Conservation (phyloP, 2,797 vertebrate species). For the Hippopotamyrus pictus region DNA sequence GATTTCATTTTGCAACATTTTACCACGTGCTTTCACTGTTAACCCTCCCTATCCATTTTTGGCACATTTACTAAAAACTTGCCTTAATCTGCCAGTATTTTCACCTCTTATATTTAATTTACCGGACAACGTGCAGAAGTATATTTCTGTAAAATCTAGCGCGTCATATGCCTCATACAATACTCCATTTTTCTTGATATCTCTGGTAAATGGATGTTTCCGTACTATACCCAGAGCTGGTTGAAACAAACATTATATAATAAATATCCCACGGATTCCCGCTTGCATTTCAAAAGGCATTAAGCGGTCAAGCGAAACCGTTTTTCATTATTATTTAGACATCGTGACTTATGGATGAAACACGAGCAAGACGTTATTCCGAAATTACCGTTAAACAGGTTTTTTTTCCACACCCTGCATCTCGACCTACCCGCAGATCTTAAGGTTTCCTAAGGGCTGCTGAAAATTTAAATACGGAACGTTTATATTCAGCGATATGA, state of each 20-base stretch:
- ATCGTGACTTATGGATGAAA: not conserved
- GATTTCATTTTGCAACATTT: constrained; percentile 6
- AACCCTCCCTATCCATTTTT: not conserved
- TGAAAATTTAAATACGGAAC: not conserved
- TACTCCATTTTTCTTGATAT: not conserved
- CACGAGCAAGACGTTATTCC: not conserved
- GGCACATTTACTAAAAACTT: not conserved
- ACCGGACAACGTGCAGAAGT: not conserved
- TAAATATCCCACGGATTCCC: not conserved
- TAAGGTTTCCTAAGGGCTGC: not conserved
- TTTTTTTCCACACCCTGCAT: not conserved
- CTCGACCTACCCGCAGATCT: not conserved
- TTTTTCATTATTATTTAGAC: not conserved
- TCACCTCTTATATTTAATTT: not conserved
- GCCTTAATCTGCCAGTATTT: not conserved
- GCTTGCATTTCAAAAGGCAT: not conserved
- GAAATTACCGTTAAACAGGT: not conserved
- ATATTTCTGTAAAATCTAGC: not conserved
- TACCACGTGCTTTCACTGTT: not conserved
- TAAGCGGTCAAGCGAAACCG: not conserved
- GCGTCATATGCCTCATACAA: not conserved
- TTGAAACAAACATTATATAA: not conserved
- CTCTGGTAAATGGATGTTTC: not conserved
- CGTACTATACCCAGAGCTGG: not conserved
- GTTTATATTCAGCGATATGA: not conserved